A percentile compares a stretch with the other conserved stretches of the same genome.
Evolutionary conservation across 2,888 invertebrate genomes (phyloP).

Genomic region (Cryptosula pallasiana): DNA sequence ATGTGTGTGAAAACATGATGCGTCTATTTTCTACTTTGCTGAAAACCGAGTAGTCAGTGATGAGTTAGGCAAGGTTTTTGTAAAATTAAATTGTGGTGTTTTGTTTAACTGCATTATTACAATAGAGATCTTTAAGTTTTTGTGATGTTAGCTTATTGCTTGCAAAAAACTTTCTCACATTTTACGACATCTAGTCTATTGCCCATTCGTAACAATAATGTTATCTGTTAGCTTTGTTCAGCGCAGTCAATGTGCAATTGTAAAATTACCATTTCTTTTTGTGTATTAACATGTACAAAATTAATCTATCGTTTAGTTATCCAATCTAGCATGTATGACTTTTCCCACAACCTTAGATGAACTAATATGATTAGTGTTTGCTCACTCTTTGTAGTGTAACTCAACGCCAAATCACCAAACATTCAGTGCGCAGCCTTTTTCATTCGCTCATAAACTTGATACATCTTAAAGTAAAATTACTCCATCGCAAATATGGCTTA

Average conservation of each 20-base stretch:
- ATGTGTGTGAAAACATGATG: no score
- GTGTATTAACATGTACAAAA: background rate
- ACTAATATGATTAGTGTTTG: constrained; percentile 1
- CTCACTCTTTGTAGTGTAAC: background rate
- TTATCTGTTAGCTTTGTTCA: background rate
- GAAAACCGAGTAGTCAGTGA: no score
- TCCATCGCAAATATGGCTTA: background rate
- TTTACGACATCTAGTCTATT: no score
- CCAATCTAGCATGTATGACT: no score
- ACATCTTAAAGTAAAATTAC: background rate
- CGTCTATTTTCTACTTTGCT: no score
- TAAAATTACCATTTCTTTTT: background rate
- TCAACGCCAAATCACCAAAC: constrained; percentile 5
- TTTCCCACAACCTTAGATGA: background rate
- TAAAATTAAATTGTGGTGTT: no score
- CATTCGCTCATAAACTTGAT: background rate
- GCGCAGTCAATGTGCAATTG: background rate
- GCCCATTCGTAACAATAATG: no score
- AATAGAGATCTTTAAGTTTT: no score
- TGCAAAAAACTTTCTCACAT: no score
- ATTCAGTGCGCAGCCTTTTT: background rate
- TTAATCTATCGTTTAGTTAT: background rate
- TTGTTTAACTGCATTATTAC: no score
- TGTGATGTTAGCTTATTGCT: no score
- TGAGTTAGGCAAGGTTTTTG: no score